Evolutionary conservation across 2,888 invertebrate genomes (phyloP).

Genomic region (Tipula unca): DNA sequence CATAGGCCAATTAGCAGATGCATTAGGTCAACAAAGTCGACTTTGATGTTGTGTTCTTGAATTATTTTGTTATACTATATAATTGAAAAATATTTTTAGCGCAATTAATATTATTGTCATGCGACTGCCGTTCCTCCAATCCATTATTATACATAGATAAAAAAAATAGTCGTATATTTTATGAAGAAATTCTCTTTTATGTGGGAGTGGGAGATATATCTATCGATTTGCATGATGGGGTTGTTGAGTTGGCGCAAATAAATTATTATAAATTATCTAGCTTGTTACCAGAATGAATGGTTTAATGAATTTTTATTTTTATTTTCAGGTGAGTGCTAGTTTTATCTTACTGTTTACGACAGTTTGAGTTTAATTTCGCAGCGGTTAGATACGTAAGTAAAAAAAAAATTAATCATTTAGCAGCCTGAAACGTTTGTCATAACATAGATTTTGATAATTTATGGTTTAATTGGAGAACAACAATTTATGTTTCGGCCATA

Average conservation of each 20-base stretch:
- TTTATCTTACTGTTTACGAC: neutral
- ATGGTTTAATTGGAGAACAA: no score
- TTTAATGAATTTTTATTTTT: neutral
- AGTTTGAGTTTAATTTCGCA: neutral
- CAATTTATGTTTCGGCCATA: no score
- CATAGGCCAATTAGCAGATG: neutral
- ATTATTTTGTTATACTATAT: no score
- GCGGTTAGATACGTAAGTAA: neutral
- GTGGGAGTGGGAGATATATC: neutral
- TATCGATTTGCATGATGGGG: neutral
- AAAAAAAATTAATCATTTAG: neutral
- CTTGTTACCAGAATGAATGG: neutral
- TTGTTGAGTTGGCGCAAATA: neutral
- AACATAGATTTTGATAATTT: no score
- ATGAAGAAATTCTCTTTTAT: neutral
- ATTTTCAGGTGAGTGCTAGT: neutral
- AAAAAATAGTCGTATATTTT: neutral
- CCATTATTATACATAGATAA: neutral
- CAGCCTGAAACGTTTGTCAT: neutral
- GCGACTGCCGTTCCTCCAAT: neutral
- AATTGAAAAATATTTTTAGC: neutral
- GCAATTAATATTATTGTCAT: neutral
- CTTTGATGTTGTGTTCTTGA: neutral
- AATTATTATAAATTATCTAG: neutral
- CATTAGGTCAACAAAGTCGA: neutral